These are phyloP conservation scores for Hermaeophaga mercurialis DNA, from an alignment of 2,888 invertebrate genomes.

Conservation along the genomic window DNA sequence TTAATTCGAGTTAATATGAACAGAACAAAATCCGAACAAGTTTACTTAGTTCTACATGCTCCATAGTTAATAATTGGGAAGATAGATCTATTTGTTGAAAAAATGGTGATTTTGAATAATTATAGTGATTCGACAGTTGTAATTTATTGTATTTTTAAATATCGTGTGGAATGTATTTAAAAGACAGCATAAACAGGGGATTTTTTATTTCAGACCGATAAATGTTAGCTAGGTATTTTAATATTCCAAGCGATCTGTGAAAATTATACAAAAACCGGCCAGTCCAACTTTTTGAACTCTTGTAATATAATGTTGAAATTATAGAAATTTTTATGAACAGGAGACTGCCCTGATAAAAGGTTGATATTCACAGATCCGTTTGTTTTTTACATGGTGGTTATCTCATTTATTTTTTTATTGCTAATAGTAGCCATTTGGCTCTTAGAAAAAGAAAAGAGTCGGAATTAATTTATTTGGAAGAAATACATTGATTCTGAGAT, in stretches of 20 bases:
- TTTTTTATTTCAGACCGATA: slow-evolving; percentile 45
- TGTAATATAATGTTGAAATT: slow-evolving; percentile 46
- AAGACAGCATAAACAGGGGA: slow-evolving; percentile 26
- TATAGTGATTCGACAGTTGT: slow-evolving; percentile 11
- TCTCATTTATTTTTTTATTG: slow-evolving; percentile 3
- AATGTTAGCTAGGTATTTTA: slow-evolving; percentile 43
- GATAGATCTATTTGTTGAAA: too few species aligned
- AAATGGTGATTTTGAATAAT: slow-evolving; percentile 1
- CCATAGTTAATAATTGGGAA: too few species aligned
- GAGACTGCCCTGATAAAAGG: neutral
- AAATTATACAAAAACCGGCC: slow-evolving; percentile 38
- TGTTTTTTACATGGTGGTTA: slow-evolving; percentile 6
- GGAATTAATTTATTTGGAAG: too few species aligned
- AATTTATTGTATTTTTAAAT: slow-evolving; percentile 27
- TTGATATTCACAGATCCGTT: slow-evolving; percentile 13
- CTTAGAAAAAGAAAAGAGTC: neutral
- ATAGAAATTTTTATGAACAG: slow-evolving; percentile 16
- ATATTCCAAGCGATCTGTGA: slow-evolving; percentile 42
- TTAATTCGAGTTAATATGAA: too few species aligned
- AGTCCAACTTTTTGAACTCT: slow-evolving; percentile 25
- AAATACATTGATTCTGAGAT: slow-evolving; percentile 1
- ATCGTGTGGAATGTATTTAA: slow-evolving; percentile 26
- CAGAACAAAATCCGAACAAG: too few species aligned
- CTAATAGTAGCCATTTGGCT: neutral
- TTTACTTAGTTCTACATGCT: too few species aligned